Conservation (phyloP, 2,113 vertebrate genomes). For the Marmota monax region DNA sequence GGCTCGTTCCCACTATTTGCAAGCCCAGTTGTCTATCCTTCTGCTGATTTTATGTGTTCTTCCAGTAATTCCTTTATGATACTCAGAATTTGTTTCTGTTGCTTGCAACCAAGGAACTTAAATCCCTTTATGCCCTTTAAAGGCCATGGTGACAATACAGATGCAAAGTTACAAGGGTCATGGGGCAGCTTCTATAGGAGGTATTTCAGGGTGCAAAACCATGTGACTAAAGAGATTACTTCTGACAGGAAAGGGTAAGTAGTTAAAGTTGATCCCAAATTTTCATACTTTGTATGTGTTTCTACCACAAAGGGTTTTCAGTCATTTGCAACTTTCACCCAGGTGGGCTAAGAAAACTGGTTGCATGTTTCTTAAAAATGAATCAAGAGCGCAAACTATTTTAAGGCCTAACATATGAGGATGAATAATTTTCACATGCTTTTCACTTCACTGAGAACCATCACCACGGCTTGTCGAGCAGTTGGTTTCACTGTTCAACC, state of each 20-base stretch:
- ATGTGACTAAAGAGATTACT: background rate
- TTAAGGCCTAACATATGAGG: constrained; percentile 82
- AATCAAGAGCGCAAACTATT: constrained; percentile 65
- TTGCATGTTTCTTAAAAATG: constrained; percentile 61
- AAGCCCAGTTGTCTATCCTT: background rate
- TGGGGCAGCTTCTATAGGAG: background rate
- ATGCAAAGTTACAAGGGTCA: background rate
- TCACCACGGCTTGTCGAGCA: constrained; percentile 62
- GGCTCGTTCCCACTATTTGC: background rate
- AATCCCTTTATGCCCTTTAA: background rate
- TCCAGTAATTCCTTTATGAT: background rate
- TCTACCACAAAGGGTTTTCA: background rate
- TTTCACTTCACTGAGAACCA: constrained; percentile 75
- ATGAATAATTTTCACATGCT: constrained; percentile 85
- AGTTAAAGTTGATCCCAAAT: background rate
- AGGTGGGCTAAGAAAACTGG: constrained; percentile 56
- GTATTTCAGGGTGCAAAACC: constrained; percentile 6
- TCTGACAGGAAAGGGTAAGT: background rate
- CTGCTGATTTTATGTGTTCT: background rate
- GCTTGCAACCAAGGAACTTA: background rate
- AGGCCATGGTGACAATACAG: background rate
- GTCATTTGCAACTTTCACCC: constrained; percentile 27
- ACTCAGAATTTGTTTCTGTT: constrained; percentile 17
- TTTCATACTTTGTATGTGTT: background rate
- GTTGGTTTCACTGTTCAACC: constrained; percentile 74